Evolutionary conservation across 1,140 invertebrate species (phyloP).

Genomic region (Trichoplusia ni): DNA sequence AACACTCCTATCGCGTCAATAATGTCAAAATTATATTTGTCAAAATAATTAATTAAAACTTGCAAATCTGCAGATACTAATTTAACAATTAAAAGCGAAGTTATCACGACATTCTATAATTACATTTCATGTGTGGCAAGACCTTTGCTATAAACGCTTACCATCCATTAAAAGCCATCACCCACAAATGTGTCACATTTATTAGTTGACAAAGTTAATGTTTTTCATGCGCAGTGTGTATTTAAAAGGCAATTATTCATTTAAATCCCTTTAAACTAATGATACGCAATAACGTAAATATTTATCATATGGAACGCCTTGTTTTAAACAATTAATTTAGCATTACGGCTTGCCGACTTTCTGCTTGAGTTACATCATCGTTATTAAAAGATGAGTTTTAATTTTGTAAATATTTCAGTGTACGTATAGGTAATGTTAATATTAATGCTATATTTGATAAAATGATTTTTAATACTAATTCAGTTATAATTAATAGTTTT

Average conservation of each 20-base stretch:
- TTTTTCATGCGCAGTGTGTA: constrained; percentile 34
- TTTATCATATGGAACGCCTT: constrained; percentile 16
- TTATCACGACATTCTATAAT: too few species aligned
- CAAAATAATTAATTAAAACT: too few species aligned
- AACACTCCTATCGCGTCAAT: too few species aligned
- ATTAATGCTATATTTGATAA: too few species aligned
- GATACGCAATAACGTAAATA: constrained; percentile 16
- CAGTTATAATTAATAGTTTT: too few species aligned
- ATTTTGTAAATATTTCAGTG: too few species aligned
- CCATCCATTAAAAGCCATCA: constrained; percentile 49
- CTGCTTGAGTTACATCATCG: background rate
- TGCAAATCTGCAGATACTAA: too few species aligned
- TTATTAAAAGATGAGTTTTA: background rate
- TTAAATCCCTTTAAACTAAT: constrained; percentile 19
- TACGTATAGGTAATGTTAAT: too few species aligned
- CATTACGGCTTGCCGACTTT: background rate
- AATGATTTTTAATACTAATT: too few species aligned
- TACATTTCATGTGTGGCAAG: too few species aligned
- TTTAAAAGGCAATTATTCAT: constrained; percentile 59
- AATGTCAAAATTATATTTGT: too few species aligned
- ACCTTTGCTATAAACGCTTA: background rate
- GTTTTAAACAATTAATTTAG: constrained; percentile 1
- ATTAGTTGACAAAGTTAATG: constrained; percentile 51
- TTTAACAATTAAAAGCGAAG: too few species aligned
- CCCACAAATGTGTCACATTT: constrained; percentile 53